These are phyloP conservation scores for Ormia ochracea DNA, from an alignment of 2,888 invertebrate genomes.

Conservation along the genomic window DNA sequence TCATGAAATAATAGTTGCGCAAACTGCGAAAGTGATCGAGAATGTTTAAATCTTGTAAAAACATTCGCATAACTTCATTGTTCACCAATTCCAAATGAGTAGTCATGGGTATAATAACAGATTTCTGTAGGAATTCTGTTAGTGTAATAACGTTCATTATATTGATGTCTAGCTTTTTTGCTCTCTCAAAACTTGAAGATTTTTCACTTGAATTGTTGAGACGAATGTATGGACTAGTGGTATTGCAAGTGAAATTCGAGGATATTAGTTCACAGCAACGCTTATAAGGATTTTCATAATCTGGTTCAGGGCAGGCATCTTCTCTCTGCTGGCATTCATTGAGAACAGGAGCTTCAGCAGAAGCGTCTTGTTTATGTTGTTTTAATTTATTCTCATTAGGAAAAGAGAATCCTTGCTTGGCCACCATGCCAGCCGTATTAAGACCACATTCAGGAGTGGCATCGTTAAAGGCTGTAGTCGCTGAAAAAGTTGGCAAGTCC, in stretches of 20 bases:
- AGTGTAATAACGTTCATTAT: constrained; percentile 71
- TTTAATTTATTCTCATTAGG: constrained; percentile 33
- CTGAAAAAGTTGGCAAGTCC: not conserved
- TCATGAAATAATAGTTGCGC: constrained; percentile 86
- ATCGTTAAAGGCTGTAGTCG: constrained; percentile 15
- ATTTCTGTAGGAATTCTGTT: constrained; percentile 82
- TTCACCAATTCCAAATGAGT: constrained; percentile 84
- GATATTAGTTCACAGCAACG: constrained; percentile 67
- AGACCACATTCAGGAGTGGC: constrained; percentile 69
- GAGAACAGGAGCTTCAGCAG: constrained; percentile 44
- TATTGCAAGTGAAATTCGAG: constrained; percentile 68
- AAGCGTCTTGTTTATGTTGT: constrained; percentile 51
- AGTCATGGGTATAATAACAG: constrained; percentile 82
- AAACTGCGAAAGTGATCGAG: constrained; percentile 84
- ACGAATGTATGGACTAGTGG: constrained; percentile 65
- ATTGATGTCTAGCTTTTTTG: constrained; percentile 62
- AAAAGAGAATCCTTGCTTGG: constrained; percentile 68
- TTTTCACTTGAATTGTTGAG: constrained; percentile 61
- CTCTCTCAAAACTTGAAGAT: not conserved
- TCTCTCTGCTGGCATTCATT: constrained; percentile 44
- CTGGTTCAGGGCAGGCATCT: constrained; percentile 43
- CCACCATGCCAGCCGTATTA: constrained; percentile 69
- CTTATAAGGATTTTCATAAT: constrained; percentile 65
- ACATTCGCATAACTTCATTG: constrained; percentile 84
- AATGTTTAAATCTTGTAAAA: constrained; percentile 80